Evolutionary conservation across 2,797 vertebrate species (phyloP), one percentile per base, ranked within the genome.

Genomic region (Coregonus ussuriensis): DNA sequence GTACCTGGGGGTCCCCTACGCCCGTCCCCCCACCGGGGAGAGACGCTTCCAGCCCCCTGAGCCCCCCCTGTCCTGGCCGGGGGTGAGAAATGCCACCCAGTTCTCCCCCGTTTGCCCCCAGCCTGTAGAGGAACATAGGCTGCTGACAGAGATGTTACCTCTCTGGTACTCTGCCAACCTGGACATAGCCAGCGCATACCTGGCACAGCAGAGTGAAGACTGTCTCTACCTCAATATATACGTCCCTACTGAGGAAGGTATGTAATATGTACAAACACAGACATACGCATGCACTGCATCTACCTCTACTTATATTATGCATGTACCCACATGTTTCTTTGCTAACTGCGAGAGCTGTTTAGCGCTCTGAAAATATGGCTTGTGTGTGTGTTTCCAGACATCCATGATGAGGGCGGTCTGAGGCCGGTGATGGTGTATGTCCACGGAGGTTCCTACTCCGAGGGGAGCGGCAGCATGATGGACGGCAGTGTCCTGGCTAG

Each of bases 391-490:
- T 88, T 86, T 84, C 72, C 91, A 96, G 97, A 98, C 88, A 96
- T 96, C 82, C 96, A 97, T 56, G 96, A 97, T 71, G 96, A 97
- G 79, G 95, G 94, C 73, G 95, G 93, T 71, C 95, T 94, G 89
- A 95, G 96, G 83, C 97, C 97, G 0, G 97, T 98, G 51, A 98
- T 98, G 97, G 97, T 99, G 47, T 99, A 97, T 5, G 96, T 98
- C 84, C 97, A 99, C 0, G 97, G 97, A 0, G 97, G 97, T 18
- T 98, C 97, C 0, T 99, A 98, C 82, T 97, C 97, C 85, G 97
- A 98, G 78, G 97, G 97, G 4, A 98, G 97, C 0, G 97, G 96
- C 0, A 99, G 98, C 84, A 96, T 98, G 95, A 95, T 98, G 31
- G 97, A 99, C 54, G 97, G 97, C 72, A 98, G 97, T 77, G 94